Conservation (phyloP, 2,888 invertebrate genomes). For the Philonicus albiceps region DNA sequence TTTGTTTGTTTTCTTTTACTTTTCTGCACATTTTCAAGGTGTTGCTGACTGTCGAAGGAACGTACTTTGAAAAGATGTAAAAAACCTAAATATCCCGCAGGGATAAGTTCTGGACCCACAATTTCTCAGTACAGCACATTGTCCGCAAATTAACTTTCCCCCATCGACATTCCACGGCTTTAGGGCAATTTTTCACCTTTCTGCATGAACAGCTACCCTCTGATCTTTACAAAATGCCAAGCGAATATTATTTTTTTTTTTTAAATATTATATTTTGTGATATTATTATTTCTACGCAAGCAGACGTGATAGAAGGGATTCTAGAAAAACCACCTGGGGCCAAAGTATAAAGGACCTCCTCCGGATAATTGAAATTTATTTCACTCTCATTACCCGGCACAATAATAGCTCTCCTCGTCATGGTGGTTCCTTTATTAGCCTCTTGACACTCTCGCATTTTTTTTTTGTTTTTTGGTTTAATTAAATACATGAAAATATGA, state of each 20-base stretch:
- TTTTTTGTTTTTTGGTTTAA: not conserved
- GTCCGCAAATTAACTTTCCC: conserved; percentile 24
- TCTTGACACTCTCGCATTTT: conserved; percentile 7
- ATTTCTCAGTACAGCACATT: not conserved
- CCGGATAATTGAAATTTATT: conserved; percentile 32
- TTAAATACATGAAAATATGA: conserved; percentile 34
- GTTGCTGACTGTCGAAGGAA: not conserved
- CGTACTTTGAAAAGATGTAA: conserved; percentile 6
- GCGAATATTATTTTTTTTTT: not conserved
- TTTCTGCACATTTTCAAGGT: conserved; percentile 23
- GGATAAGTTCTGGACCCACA: conserved; percentile 29
- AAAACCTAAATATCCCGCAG: conserved; percentile 40
- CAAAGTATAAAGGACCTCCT: not conserved
- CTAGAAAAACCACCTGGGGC: not conserved
- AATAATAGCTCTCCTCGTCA: not conserved
- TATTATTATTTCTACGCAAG: not conserved
- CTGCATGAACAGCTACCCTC: not conserved
- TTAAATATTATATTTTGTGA: not conserved
- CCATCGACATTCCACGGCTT: not conserved
- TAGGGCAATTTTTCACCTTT: conserved; percentile 5
- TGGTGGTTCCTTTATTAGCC: conserved; percentile 24
- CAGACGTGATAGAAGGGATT: not conserved
- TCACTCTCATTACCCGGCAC: not conserved
- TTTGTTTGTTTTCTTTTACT: not conserved
- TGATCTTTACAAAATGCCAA: not conserved